A percentile compares a stretch with the other conserved stretches of the same genome.
phyloP scores from a whole-genome alignment of 1,140 invertebrate genomes.

The Phenacoccus solenopsis region DNA sequence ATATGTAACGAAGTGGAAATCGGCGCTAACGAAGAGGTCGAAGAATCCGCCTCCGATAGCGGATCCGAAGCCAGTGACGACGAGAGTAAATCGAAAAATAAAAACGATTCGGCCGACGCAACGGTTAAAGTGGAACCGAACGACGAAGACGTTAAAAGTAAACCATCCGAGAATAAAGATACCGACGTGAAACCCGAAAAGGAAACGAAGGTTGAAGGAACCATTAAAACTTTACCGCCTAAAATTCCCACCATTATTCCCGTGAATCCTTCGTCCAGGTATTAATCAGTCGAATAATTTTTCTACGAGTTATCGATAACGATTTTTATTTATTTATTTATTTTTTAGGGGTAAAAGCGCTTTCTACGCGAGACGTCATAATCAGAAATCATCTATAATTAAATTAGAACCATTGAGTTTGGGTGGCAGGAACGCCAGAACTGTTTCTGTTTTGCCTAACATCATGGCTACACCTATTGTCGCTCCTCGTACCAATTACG shows the following conservation, averaged over 20 bases:
- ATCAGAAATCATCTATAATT: not conserved
- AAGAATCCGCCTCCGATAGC: not conserved
- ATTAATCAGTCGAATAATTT: not conserved
- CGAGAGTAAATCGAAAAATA: constrained; percentile 11
- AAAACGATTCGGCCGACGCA: not conserved
- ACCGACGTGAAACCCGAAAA: not conserved
- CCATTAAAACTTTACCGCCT: constrained; percentile 9
- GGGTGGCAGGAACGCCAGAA: not conserved
- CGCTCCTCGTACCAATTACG: not conserved
- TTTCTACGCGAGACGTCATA: not conserved
- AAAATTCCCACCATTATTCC: not conserved
- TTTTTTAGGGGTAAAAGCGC: constrained; percentile 6
- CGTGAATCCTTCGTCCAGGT: not conserved
- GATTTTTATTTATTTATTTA: not conserved
- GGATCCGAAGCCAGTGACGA: constrained; percentile 20
- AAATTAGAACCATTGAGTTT: constrained; percentile 8
- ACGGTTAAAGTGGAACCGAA: not conserved
- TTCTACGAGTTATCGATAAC: not conserved
- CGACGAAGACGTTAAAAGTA: not conserved
- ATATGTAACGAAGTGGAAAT: constrained; percentile 26
- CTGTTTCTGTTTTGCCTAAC: not conserved
- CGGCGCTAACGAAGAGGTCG: constrained; percentile 20
- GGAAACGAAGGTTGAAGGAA: not conserved
- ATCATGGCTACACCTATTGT: not conserved
- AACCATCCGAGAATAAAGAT: not conserved